These are phyloP conservation scores for Pantherophis guttatus DNA, from an alignment of 2,113 vertebrate genomes.

Conservation along the genomic window DNA sequence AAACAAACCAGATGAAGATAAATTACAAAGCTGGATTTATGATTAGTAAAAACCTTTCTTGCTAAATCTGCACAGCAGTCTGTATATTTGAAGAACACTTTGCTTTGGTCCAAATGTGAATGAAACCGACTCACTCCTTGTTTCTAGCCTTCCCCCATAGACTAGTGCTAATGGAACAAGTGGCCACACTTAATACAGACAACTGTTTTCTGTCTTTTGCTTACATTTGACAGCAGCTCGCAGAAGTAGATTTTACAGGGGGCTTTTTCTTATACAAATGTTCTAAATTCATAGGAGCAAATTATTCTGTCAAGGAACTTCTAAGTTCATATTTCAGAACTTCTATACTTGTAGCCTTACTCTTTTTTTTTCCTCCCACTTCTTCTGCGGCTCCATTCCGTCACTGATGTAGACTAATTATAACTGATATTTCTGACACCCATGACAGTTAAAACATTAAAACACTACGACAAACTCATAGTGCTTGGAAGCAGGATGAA, in stretches of 20 bases:
- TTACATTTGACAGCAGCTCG: neutral
- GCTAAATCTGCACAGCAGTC: neutral
- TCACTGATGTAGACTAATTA: neutral
- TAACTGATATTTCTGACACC: neutral
- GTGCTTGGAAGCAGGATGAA: neutral
- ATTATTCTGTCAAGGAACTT: neutral
- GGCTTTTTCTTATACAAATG: neutral
- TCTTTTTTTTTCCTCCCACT: neutral
- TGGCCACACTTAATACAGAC: neutral
- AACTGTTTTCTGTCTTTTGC: neutral
- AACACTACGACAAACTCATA: neutral
- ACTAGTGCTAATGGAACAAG: neutral
- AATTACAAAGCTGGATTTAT: neutral
- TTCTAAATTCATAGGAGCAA: neutral
- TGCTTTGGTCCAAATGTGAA: neutral
- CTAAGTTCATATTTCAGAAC: neutral
- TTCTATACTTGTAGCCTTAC: neutral
- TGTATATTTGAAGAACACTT: neutral
- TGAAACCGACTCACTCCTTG: conserved; percentile 32
- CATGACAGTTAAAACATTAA: neutral
- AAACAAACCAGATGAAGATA: conserved; percentile 46
- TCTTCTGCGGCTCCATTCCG: neutral
- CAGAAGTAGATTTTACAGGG: neutral
- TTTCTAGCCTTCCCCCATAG: neutral
- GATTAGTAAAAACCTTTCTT: neutral